Conservation (phyloP, 1,140 invertebrate genomes). For the Atta colombica region DNA sequence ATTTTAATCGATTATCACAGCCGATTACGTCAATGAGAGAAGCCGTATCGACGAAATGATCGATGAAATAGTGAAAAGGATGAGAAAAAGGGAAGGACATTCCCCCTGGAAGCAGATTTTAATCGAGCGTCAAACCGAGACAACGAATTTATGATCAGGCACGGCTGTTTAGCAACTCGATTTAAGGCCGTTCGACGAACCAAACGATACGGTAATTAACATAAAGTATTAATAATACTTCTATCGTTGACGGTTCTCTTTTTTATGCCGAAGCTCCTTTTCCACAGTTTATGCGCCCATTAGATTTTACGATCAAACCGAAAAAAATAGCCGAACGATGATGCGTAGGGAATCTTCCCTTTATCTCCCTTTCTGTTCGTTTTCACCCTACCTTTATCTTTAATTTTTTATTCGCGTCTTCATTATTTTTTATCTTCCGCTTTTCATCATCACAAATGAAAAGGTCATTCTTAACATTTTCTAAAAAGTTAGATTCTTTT, state of each 20-base stretch:
- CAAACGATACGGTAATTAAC: constrained; percentile 84
- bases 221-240: constrained; percentile 86
- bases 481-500: neutral
- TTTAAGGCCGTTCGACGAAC: constrained; percentile 82
- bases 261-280: constrained; percentile 83
- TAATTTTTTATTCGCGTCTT: constrained; percentile 30
- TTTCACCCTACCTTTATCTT: constrained; percentile 29
- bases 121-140: constrained; percentile 82
- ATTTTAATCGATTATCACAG: constrained; percentile 18
- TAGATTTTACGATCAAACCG: constrained; percentile 86
- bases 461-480: constrained; percentile 2
- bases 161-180: constrained; percentile 80
- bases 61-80: constrained; percentile 58
- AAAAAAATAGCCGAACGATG: constrained; percentile 81
- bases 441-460: constrained; percentile 28
- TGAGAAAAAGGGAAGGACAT: constrained; percentile 56
- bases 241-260: constrained; percentile 80
- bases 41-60: constrained; percentile 46
- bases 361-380: constrained; percentile 65
- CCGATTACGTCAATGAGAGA: constrained; percentile 4
- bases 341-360: constrained; percentile 73
- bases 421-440: constrained; percentile 11
- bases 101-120: constrained; percentile 81
- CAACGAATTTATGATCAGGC: constrained; percentile 83
- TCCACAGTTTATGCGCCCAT: constrained; percentile 85